Conservation (phyloP, 2,113 vertebrate genomes). For the Fukomys damarensis region DNA sequence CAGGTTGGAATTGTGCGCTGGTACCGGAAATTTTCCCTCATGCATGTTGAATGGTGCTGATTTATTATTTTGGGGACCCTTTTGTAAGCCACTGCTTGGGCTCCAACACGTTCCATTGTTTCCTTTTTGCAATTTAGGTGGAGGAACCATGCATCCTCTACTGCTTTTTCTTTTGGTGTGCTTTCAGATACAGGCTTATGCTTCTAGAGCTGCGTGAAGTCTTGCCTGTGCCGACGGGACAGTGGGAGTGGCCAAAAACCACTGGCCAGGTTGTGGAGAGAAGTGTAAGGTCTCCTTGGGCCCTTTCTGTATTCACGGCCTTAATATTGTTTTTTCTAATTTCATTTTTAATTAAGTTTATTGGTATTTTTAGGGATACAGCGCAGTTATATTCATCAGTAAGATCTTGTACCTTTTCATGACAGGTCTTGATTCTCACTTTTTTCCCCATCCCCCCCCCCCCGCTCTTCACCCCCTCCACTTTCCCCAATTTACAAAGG, state of each 20-base stretch:
- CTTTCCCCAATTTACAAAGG: too few relatives aligned
- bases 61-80: not conserved
- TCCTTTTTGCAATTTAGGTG: not conserved
- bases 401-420: too few relatives aligned
- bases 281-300: rapidly evolving
- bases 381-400: too few relatives aligned
- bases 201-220: not conserved
- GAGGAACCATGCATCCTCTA: not conserved
- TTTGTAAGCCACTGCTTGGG: not conserved
- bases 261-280: not conserved
- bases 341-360: too few relatives aligned
- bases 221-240: not conserved
- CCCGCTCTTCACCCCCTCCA: too few relatives aligned
- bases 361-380: too few relatives aligned
- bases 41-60: rapidly evolving
- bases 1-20: not conserved
- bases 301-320: not conserved
- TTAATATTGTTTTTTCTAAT: not conserved
- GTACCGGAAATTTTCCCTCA: not conserved
- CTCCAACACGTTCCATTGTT: not conserved
- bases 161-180: not conserved
- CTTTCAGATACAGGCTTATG: not conserved
- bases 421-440: too few relatives aligned
- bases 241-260: not conserved
- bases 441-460: too few relatives aligned